Percentiles rank a stretch among this genome's conserved stretches.
phyloP scores from a whole-genome alignment of 2,888 invertebrate species.

The Cenopis cana region DNA sequence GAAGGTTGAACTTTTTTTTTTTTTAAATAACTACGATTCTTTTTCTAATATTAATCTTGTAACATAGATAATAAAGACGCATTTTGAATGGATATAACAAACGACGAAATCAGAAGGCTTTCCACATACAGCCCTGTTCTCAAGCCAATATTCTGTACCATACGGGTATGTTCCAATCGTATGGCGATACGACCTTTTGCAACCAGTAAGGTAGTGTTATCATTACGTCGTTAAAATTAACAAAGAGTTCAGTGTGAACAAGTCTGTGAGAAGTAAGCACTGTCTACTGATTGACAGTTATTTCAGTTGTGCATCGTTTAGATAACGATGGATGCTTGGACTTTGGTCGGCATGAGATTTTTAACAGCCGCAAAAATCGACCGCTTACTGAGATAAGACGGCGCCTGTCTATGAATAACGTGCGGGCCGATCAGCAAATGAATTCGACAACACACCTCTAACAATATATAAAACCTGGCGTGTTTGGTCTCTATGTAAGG shows the following conservation, averaged over 20 bases:
- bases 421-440: no score
- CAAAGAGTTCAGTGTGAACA: constrained; percentile 35
- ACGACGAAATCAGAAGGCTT: not conserved
- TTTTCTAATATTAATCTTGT: not conserved
- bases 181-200: not conserved
- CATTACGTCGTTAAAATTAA: constrained; percentile 18
- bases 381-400: no score
- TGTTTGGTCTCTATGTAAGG: no score
- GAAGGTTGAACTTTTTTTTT: not conserved
- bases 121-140: not conserved
- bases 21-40: not conserved
- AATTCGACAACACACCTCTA: no score
- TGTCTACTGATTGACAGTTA: constrained; percentile 34
- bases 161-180: not conserved
- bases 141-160: not conserved
- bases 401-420: no score
- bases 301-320: constrained; percentile 11
- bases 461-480: no score
- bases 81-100: not conserved
- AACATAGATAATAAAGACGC: not conserved
- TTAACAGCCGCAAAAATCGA: not conserved
- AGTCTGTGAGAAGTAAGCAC: constrained; percentile 9
- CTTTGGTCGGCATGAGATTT: constrained; percentile 6
- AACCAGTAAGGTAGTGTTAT: not conserved
- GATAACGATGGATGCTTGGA: constrained; percentile 3